These are phyloP conservation scores for Streptopelia turtur DNA, from an alignment of 2,797 vertebrate species.

Conservation along the genomic window DNA sequence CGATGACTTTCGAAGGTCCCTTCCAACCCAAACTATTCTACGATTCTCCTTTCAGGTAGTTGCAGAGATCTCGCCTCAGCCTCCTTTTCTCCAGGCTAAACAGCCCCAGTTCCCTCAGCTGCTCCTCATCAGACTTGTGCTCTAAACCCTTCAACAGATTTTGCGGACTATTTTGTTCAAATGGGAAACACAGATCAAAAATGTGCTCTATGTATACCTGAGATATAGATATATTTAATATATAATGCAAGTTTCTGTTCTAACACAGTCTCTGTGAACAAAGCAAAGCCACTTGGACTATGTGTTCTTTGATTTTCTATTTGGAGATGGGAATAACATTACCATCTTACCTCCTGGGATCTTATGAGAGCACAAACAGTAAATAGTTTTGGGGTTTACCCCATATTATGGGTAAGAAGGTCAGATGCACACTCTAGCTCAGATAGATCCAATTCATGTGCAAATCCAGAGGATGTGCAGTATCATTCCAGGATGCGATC, in stretches of 20 bases:
- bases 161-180: not conserved
- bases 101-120: too few species aligned
- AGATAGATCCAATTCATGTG: not conserved
- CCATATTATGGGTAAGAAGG: not conserved
- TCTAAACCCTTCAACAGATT: too few species aligned
- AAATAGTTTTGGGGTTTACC: not conserved
- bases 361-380: not conserved
- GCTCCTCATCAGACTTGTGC: too few species aligned
- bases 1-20: too few species aligned
- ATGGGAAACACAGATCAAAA: not conserved
- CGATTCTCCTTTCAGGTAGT: too few species aligned
- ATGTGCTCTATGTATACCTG: not conserved
- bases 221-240: not conserved
- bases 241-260: not conserved
- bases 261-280: not conserved
- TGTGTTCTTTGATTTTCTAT: not conserved
- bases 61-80: too few species aligned
- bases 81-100: too few species aligned
- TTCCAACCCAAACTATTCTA: too few species aligned
- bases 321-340: not conserved
- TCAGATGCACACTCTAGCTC: not conserved
- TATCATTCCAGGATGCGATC: not conserved
- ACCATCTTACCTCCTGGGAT: not conserved
- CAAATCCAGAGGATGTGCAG: not conserved
- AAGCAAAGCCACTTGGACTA: not conserved